Evolutionary conservation across 2,888 invertebrate genomes (phyloP), one percentile per base, ranked within the genome.

Genomic region (Pollenia amentaria): DNA sequence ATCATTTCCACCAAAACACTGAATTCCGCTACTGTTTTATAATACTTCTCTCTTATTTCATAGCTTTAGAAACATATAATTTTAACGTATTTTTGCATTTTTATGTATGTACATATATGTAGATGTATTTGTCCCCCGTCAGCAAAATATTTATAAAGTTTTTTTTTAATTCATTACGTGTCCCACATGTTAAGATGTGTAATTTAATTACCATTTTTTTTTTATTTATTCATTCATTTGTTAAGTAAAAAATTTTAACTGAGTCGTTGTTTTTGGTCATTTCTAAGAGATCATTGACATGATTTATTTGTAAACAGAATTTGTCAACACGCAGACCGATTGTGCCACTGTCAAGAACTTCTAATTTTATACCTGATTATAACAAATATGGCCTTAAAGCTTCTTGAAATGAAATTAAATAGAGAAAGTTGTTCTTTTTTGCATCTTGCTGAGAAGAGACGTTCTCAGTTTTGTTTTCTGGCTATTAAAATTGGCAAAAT

Each of bases 371-470:
- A 46, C 46, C 40, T 46, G 67, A 7, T 18, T 9, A 67, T 9
- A 14, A 12, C 14, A 55, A 16, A 65, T 55, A 57, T 44, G 55
- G 64, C 46, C 14, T 18, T 40, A 75, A 75, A 48, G 18, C 29
- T 12, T 62, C 62, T 62, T 75, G 18, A 16, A 6, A 60, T 62
- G 10, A 40, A 40, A 42, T 75, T 51, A 42, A 48, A 4, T 40
- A 64, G 75, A 75, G 77, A 77, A 77, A 77, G 77, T 67, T 67
- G 8, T 53, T 65, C 21, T 62, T 64, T 10, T 18, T 46, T 18
- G 42, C 3, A 8, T 18, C 12, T 38, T 21, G 40, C 46, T n/a
- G 6, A 7, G 40, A 75, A 44, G 51, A 51, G 18, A 75, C 40
- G 42, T 64, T 64, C 51, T 48, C 60, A 48, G 7, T 4, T 29